These are phyloP conservation scores for Gastrophryne carolinensis DNA, from an alignment of 2,797 vertebrate genomes.

Conservation along the genomic window DNA sequence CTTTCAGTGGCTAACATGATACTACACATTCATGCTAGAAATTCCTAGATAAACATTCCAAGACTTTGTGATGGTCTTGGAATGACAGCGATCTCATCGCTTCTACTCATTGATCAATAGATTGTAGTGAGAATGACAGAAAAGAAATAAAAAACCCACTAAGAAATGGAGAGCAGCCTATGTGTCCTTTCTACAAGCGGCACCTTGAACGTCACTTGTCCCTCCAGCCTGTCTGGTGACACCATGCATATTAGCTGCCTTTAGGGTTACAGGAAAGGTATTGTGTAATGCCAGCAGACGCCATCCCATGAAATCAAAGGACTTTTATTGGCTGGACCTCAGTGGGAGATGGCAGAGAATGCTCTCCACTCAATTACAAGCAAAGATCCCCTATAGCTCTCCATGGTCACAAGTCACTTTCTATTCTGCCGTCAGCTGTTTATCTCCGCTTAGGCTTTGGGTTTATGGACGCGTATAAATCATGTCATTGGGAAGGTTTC, in stretches of 20 bases:
- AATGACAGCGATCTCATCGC: too few species aligned
- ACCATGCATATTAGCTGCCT: constrained; percentile 3
- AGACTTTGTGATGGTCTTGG: too few species aligned
- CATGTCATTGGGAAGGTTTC: background rate
- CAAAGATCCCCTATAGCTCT: constrained; percentile 9
- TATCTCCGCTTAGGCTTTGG: background rate
- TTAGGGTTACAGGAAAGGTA: constrained; percentile 38
- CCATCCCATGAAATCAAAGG: constrained; percentile 46
- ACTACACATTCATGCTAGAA: too few species aligned
- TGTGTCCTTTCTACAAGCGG: background rate
- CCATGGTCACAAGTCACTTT: constrained; percentile 22
- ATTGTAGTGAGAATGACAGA: too few species aligned
- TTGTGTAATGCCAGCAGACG: constrained; percentile 45
- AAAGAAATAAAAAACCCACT: background rate
- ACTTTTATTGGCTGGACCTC: constrained; percentile 45
- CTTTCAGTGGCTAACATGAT: too few species aligned
- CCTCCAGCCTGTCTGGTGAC: constrained; percentile 4
- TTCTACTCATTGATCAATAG: too few species aligned
- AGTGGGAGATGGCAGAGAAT: constrained; percentile 44
- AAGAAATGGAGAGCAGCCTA: background rate
- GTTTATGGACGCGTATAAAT: constrained; percentile 36
- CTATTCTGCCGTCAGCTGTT: background rate
- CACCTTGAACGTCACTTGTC: background rate
- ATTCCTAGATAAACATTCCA: too few species aligned
- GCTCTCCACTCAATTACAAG: constrained; percentile 6